Base-by-base conservation (phyloP, 1,140 invertebrate genomes). In the Drosophila virilis region DNA sequence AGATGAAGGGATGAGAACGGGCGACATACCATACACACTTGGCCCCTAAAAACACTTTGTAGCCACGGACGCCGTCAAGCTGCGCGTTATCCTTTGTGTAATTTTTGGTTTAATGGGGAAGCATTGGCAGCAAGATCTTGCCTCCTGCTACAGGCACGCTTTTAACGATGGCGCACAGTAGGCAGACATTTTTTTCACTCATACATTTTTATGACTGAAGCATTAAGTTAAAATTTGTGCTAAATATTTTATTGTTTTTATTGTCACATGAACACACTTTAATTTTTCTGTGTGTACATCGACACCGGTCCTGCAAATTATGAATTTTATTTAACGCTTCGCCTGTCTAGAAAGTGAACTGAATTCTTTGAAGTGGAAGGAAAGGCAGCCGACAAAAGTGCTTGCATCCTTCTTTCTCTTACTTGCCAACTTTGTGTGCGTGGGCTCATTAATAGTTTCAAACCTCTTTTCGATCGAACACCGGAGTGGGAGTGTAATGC, bases 211-310 rank as follows among this genome's bases (percentile, higher is more conserved):
- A 90, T 60, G 83, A 71, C 67, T 58, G n/a, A 9, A 50, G 74
- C 77, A 88, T 88, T 89, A 89, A 88, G 84, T 88, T 89, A 88
- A 88, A 88, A 89, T 88, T 88, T 88, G 80, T 89, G 83, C 84
- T 88, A 88, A 88, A 88, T 88, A 88, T 88, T 88, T 88, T 80
- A 88, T 88, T 88, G 83, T 90, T 77, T 84, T 88, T 89, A 88
- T 80, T 77, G 74, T 65, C 77, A 75, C 73, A 89, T 89, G 83
- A 88, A 86, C 80, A 86, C 80, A 80, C 84, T 77, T 83, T 73
- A 66, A 78, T 71, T 78, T 75, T 75, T 59, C 59, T 59, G 45
- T 45, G 42, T 43, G 58, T 42, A 40, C 48, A 12, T 13, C 61
- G 51, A 59, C 68, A 48, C 64, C 40, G 58, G 61, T 67, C 64